Conservation (phyloP, 2,888 invertebrate species). For the Troides oblongomaculatus region DNA sequence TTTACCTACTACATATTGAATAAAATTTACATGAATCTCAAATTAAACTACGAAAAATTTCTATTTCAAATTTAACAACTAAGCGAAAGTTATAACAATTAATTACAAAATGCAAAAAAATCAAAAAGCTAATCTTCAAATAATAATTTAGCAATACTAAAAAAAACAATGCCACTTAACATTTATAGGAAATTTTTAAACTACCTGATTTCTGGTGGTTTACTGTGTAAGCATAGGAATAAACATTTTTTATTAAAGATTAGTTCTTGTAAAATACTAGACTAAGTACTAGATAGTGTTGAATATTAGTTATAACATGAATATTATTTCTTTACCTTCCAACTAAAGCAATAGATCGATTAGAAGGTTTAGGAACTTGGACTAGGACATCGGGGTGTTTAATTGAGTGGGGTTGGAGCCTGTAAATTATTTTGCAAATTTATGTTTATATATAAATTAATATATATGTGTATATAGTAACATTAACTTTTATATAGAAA, state of each 20-base stretch:
- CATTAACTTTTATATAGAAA: not conserved
- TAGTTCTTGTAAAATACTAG: not conserved
- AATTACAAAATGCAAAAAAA: not conserved
- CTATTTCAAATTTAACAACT: not conserved
- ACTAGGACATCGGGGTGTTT: slow-evolving; percentile 56
- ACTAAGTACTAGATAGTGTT: not conserved
- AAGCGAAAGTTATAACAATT: not conserved
- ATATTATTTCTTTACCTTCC: slow-evolving; percentile 48
- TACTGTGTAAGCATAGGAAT: slow-evolving; percentile 21
- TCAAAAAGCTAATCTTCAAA: not conserved
- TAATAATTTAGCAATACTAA: not conserved
- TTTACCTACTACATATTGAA: not conserved
- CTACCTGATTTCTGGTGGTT: slow-evolving; percentile 27
- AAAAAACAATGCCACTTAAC: slow-evolving; percentile 1
- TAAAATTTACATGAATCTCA: not conserved
- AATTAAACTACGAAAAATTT: not conserved
- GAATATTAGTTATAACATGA: not conserved
- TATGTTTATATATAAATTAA: not conserved
- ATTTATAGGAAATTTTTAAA: slow-evolving; percentile 4
- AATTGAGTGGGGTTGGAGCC: slow-evolving; percentile 64
- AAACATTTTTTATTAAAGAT: slow-evolving; percentile 17
- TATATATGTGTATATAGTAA: too few relatives aligned
- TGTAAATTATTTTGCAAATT: slow-evolving; percentile 51
- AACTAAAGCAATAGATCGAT: slow-evolving; percentile 53
- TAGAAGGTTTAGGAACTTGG: slow-evolving; percentile 55